Evolutionary conservation across 2,888 invertebrate species (phyloP), one percentile per base, ranked within the genome.

Genomic region (Coleophora deauratella): DNA sequence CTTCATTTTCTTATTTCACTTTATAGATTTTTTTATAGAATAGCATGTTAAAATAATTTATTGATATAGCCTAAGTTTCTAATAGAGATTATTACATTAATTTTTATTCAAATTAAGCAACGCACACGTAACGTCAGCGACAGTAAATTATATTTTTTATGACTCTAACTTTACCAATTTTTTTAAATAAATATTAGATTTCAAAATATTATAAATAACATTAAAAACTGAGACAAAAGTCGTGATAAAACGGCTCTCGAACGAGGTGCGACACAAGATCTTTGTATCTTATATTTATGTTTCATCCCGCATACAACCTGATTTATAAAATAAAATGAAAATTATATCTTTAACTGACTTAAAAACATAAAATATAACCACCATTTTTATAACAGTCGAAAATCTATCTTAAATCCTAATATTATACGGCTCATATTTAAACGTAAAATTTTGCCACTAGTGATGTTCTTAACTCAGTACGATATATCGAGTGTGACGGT

Each of bases 321-420:
- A 70, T 77, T 72, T 74, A 68, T 84, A 77, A 81, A 82, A 68
- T 84, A 77, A 81, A 82, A 77, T 70, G 66, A 76, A 72, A 80
- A 80, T 81, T 77, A 80, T 81, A 72, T 72, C 72, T 61, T 62
- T 60, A 59, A 46, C 49, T 45, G 3, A 21, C 11, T 37, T 33
- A 41, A 43, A 44, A 40, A 31, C 11, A 14, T 43, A 53, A 44
- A 44, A 33, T 55, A 33, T 60, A 65, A 62, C 52, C 21, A 42
- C 47, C 51, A 30, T 27, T 0, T 27, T 4, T 7, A 7, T 0
- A 1, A 9, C 39, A 49, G 41, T 9, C 37, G n/a, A 65, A 61
- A 59, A 11, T 40, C n/a, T 15, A 50, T 49, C 47, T 56, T 64
- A 55, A 8, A 9, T 8, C 21, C 1, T n/a, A 3, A 27, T 4